These are phyloP conservation scores for Pseudanteris insignis DNA, from an alignment of 2,888 invertebrate genomes.

Conservation along the genomic window DNA sequence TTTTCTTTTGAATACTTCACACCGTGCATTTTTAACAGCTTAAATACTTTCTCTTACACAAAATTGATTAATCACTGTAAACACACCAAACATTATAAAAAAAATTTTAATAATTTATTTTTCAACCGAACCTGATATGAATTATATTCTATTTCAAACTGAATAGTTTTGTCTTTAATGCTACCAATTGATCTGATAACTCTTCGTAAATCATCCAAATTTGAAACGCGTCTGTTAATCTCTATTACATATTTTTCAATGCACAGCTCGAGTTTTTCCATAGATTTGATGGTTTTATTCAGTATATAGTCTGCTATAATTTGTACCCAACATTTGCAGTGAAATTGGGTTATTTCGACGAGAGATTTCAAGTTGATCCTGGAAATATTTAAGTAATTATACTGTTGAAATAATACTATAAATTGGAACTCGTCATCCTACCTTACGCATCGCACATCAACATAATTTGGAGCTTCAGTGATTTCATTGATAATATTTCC, in stretches of 20 bases:
- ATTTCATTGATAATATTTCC: slow-evolving; percentile 68
- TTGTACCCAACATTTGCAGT: slow-evolving; percentile 83
- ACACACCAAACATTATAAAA: too few relatives aligned
- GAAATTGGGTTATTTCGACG: slow-evolving; percentile 74
- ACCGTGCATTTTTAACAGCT: slow-evolving; percentile 76
- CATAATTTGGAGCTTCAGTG: slow-evolving; percentile 69
- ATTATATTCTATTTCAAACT: slow-evolving; percentile 79
- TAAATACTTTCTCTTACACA: slow-evolving; percentile 76
- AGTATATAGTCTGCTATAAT: slow-evolving; percentile 77
- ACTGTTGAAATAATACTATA: too few relatives aligned
- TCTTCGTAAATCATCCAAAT: slow-evolving; percentile 83
- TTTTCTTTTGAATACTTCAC: slow-evolving; percentile 73
- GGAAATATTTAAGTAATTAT: slow-evolving; percentile 1
- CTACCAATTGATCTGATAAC: slow-evolving; percentile 84
- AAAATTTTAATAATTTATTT: too few relatives aligned
- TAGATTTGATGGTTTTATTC: too few relatives aligned
- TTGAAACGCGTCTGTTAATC: too few relatives aligned
- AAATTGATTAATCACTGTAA: too few relatives aligned
- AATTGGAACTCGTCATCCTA: too few relatives aligned
- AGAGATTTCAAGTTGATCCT: slow-evolving; percentile 78
- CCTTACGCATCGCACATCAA: slow-evolving; percentile 72
- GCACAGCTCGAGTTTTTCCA: too few relatives aligned
- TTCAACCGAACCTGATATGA: slow-evolving; percentile 66
- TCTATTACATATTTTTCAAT: too few relatives aligned
- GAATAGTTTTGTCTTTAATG: slow-evolving; percentile 79